phyloP scores from a whole-genome alignment of 2,797 vertebrate species.

The Eremophila alpestris region DNA sequence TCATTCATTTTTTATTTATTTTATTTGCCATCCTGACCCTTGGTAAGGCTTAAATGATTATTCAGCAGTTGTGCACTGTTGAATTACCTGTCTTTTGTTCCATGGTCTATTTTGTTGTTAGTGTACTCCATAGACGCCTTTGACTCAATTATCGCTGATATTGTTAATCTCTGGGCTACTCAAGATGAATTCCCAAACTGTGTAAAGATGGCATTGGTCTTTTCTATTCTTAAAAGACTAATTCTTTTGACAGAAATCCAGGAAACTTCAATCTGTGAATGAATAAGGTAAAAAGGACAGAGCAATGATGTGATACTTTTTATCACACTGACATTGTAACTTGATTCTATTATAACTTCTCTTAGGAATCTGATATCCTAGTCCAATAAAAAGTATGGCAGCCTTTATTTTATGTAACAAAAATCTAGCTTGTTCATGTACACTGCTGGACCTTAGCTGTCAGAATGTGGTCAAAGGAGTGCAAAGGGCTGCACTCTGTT shows the following conservation, averaged over 20 bases:
- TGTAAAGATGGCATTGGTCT: conserved; percentile 48
- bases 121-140: conserved; percentile 15
- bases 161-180: conserved; percentile 56
- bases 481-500: neutral
- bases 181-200: conserved; percentile 52
- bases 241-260: conserved; percentile 61
- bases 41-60: conserved; percentile 52
- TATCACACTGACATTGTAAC: conserved; percentile 50
- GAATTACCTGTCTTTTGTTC: conserved; percentile 41
- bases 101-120: conserved; percentile 25
- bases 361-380: conserved; percentile 23
- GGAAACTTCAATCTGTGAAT: conserved; percentile 66
- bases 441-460: neutral
- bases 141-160: conserved; percentile 46
- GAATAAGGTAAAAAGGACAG: conserved; percentile 56
- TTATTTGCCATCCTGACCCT: conserved; percentile 32
- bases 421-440: neutral
- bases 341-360: conserved; percentile 26
- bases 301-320: conserved; percentile 44
- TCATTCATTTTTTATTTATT: conserved; percentile 54
- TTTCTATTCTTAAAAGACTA: conserved; percentile 54
- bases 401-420: conserved; percentile 43
- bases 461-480: conserved; percentile 9
- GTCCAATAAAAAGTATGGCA: conserved; percentile 35
- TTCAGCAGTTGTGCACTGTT: conserved; percentile 16